These are phyloP conservation scores for Antheraea assamensis DNA, from an alignment of 2,888 invertebrate species.

Conservation along the genomic window DNA sequence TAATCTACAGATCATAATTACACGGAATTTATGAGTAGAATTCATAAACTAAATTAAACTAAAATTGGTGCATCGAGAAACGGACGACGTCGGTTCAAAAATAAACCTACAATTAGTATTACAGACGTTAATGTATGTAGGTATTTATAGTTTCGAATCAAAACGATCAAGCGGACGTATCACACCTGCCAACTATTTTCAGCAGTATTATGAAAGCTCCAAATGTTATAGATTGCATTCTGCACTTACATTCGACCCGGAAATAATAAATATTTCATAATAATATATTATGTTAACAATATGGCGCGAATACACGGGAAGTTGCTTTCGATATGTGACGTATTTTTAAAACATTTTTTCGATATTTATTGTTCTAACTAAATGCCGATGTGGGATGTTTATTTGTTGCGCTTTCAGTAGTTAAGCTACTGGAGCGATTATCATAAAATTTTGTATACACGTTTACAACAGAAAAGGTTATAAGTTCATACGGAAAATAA, in stretches of 20 bases:
- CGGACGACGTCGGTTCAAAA: background rate
- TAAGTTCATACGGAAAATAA: too few relatives aligned
- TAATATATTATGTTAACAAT: background rate
- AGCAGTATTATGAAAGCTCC: background rate
- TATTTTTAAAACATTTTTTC: background rate
- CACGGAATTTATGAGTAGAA: background rate
- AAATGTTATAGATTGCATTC: constrained; percentile 9
- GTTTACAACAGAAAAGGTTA: too few relatives aligned
- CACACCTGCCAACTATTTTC: constrained; percentile 6
- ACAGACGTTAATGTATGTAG: background rate
- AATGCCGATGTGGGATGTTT: too few relatives aligned
- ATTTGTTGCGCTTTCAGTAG: too few relatives aligned
- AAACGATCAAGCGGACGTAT: background rate
- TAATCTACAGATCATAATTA: too few relatives aligned
- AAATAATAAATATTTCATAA: constrained; percentile 6
- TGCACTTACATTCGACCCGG: constrained; percentile 1
- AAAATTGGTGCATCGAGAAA: background rate
- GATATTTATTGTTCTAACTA: background rate
- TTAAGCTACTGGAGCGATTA: too few relatives aligned
- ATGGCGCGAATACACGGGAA: background rate
- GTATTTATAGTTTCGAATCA: constrained; percentile 9
- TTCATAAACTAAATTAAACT: constrained; percentile 1
- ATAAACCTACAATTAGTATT: background rate
- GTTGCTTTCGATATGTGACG: background rate
- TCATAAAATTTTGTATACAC: too few relatives aligned